Conservation (phyloP, 2,797 vertebrate species). For the Eidolon dupreanum region DNA sequence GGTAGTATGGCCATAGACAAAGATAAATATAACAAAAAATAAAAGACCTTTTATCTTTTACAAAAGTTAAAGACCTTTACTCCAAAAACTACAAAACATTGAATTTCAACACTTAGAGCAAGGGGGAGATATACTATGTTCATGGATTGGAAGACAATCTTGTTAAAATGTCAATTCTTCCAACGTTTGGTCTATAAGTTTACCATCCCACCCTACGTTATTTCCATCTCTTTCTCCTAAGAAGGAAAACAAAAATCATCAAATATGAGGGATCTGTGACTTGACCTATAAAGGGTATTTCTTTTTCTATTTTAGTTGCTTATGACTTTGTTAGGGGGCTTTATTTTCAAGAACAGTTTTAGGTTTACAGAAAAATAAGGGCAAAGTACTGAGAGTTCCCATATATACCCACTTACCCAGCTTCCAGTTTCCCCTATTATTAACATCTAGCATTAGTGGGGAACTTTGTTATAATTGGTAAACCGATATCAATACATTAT, state of each 20-base stretch:
- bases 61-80: neutral
- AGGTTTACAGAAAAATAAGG: neutral
- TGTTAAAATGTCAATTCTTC: neutral
- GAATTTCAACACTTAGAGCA: neutral
- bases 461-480: neutral
- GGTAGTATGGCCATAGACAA: too few relatives aligned
- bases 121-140: neutral
- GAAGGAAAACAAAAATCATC: neutral
- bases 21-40: neutral
- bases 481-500: neutral
- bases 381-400: neutral
- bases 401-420: too few relatives aligned
- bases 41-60: too few relatives aligned
- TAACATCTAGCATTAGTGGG: neutral
- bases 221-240: neutral
- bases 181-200: neutral
- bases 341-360: neutral
- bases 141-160: neutral
- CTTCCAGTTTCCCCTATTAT: neutral
- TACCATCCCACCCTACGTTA: neutral
- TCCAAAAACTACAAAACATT: neutral
- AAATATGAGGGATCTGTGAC: neutral
- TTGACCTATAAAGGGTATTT: neutral
- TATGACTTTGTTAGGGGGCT: neutral
- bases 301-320: neutral